These are phyloP conservation scores for Umimayanthus chanpuru DNA, from an alignment of 92 coral and sea anemone genomes.

Conservation along the genomic window DNA sequence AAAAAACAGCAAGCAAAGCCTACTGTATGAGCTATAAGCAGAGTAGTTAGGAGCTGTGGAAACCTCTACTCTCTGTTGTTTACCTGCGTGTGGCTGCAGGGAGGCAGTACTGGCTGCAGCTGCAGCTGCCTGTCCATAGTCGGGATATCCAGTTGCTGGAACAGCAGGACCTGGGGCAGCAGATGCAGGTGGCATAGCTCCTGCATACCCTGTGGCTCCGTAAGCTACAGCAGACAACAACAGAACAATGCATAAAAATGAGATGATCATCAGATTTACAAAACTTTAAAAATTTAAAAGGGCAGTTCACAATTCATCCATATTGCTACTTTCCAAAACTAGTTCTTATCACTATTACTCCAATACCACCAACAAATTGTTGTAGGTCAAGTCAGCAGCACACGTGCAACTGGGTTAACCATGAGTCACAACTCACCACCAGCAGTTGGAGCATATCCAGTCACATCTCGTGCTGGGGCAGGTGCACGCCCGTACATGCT, in stretches of 20 bases:
- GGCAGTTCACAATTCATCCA: not conserved
- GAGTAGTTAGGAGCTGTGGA: conserved; percentile 17
- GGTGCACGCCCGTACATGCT: conserved; percentile 41
- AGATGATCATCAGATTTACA: not conserved
- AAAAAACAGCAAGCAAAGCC: not conserved
- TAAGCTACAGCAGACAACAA: not conserved
- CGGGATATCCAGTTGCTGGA: conserved; percentile 35
- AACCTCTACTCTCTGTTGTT: conserved; percentile 36
- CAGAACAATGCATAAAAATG: not conserved
- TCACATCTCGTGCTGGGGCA: conserved; percentile 31
- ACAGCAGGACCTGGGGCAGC: conserved; percentile 43
- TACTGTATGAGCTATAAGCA: conserved; percentile 37
- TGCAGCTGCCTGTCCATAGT: conserved; percentile 37
- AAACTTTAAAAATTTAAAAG: not conserved
- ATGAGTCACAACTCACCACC: conserved; percentile 12
- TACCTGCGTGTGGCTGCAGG: conserved; percentile 51
- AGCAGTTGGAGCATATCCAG: conserved; percentile 35
- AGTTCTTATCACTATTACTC: too few species aligned
- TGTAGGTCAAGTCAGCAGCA: too few species aligned
- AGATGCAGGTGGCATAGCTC: conserved; percentile 31
- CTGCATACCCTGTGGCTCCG: conserved; percentile 30
- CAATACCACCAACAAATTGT: too few species aligned
- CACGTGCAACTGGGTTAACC: too few species aligned
- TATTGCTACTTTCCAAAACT: too few species aligned
- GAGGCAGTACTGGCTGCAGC: conserved; percentile 41